Evolutionary conservation across 2,888 invertebrate genomes (phyloP).

Genomic region (Auanema freiburgensis): DNA sequence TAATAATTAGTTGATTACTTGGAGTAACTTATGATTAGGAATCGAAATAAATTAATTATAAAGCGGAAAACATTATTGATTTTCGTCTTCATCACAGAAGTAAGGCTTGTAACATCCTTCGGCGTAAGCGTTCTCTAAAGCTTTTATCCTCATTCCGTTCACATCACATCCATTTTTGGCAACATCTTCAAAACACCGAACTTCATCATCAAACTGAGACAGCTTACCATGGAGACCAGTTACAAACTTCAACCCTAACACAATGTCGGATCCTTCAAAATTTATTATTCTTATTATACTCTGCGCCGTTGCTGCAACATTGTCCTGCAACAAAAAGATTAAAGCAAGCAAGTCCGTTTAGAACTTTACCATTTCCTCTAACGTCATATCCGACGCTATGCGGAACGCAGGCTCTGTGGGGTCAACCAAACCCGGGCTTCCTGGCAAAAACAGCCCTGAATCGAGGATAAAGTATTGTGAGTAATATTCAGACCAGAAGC

Average conservation of each 20-base stretch:
- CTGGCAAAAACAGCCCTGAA: constrained; percentile 79
- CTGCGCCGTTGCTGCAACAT: not conserved
- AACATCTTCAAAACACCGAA: constrained; percentile 9
- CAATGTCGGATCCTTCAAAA: not conserved
- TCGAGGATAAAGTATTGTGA: not conserved
- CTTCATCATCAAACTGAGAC: not conserved
- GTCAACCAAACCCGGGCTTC: constrained; percentile 74
- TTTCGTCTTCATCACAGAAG: constrained; percentile 17
- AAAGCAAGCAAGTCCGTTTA: not conserved
- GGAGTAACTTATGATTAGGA: too few relatives aligned
- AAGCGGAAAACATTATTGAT: too few relatives aligned
- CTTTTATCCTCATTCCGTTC: constrained; percentile 11
- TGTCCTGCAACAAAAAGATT: not conserved
- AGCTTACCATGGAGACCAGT: not conserved
- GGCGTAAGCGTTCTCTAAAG: constrained; percentile 9
- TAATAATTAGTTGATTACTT: too few relatives aligned
- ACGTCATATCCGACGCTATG: constrained; percentile 75
- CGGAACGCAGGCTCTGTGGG: constrained; percentile 68
- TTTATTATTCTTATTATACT: too few relatives aligned
- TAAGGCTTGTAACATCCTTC: constrained; percentile 14
- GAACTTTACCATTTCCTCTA: constrained; percentile 74
- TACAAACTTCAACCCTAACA: not conserved
- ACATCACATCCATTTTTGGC: constrained; percentile 7
- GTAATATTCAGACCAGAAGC: constrained; percentile 76
- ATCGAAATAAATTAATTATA: too few relatives aligned